phyloP scores from a whole-genome alignment of 1,140 invertebrate species.

The Helicoverpa armigera region DNA sequence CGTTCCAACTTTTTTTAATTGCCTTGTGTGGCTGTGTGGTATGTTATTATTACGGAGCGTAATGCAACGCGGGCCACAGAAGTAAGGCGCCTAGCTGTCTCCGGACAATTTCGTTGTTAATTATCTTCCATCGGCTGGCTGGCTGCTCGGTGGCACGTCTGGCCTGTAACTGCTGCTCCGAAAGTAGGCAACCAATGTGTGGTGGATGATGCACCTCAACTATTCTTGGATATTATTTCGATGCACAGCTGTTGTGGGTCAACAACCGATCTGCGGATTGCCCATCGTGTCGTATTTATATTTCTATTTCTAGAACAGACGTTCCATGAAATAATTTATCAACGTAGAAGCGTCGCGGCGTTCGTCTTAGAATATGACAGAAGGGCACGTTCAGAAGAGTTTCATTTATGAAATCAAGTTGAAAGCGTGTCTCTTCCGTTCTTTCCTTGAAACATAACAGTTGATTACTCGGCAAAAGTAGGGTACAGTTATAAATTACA shows the following conservation, averaged over 20 bases:
- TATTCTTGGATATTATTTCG: conserved; percentile 70
- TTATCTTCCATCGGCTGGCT: conserved; percentile 77
- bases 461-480: neutral
- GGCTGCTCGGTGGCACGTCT: conserved; percentile 72
- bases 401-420: conserved; percentile 2
- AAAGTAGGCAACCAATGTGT: conserved; percentile 74
- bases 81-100: conserved; percentile 85
- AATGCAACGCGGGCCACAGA: conserved; percentile 74
- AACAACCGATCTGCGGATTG: conserved; percentile 61
- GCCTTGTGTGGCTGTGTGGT: conserved; percentile 67
- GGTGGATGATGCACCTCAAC: conserved; percentile 57
- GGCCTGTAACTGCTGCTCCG: conserved; percentile 69
- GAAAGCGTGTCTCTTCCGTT: neutral
- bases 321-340: conserved; percentile 50
- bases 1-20: conserved; percentile 79
- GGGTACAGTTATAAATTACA: conserved; percentile 16
- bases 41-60: conserved; percentile 79
- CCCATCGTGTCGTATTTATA: conserved; percentile 58
- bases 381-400: neutral
- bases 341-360: conserved; percentile 4
- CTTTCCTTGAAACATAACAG: neutral
- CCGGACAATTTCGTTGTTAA: conserved; percentile 81
- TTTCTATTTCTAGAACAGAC: conserved; percentile 49
- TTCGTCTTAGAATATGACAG: conserved; percentile 6
- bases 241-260: conserved; percentile 68